These are phyloP conservation scores for Catharus fuscescens DNA, from an alignment of 2,113 vertebrate genomes.

Conservation along the genomic window DNA sequence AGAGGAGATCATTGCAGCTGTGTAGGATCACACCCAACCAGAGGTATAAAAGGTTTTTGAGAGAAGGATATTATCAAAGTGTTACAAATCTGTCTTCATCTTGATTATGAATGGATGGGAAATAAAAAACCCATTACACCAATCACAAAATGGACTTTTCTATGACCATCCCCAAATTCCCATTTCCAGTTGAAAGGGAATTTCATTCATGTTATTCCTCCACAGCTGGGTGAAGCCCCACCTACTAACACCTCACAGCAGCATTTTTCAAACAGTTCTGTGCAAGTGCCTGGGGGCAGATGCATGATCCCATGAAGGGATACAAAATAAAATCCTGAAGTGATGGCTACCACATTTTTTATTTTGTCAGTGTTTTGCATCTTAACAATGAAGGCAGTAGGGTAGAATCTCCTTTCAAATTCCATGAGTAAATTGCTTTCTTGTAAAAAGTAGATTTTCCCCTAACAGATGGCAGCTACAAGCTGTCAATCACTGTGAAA, in stretches of 20 bases:
- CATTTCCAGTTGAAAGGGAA: neutral
- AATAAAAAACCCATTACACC: neutral
- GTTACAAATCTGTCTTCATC: neutral
- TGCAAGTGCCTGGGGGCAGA: neutral
- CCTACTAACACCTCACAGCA: neutral
- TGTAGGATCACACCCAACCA: neutral
- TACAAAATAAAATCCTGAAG: neutral
- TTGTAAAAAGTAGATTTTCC: slow-evolving; percentile 42
- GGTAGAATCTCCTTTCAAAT: neutral
- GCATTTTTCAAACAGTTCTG: neutral
- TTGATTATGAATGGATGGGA: neutral
- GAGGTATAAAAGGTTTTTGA: neutral
- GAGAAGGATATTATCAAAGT: neutral
- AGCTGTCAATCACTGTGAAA: slow-evolving; percentile 55
- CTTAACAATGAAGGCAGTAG: slow-evolving; percentile 3
- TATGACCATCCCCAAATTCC: neutral
- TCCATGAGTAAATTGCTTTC: slow-evolving; percentile 43
- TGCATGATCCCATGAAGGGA: neutral
- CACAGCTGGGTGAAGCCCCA: neutral
- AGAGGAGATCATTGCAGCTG: neutral
- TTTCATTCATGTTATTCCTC: neutral
- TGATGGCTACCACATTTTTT: neutral
- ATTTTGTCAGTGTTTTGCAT: neutral
- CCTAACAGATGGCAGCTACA: slow-evolving; percentile 53
- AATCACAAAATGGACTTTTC: neutral